Evolutionary conservation across 2,888 invertebrate genomes (phyloP), one percentile per base, ranked within the genome.

Genomic region (Germaria angustata): DNA sequence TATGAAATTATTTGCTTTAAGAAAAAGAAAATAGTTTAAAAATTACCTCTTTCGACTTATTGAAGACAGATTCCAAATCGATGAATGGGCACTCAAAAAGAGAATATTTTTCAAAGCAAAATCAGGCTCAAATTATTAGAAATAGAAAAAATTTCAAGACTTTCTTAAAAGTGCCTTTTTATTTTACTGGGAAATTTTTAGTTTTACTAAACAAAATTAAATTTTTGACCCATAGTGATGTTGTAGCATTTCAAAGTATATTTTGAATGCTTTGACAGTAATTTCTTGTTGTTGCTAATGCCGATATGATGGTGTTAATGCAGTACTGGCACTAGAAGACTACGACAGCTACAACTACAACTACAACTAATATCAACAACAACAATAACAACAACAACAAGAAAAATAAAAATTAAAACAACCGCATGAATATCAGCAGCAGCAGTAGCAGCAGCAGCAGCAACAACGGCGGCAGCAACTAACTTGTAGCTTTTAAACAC

Each of bases 221-320:
- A 59, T 61, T 24, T 5, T 0, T 39, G 5, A 9, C 22, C 69
- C 69, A 72, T n/a, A 65, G 72, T 79, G 72, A n/a, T 55, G 36
- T 28, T 75, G 69, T 66, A 82, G 39, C 75, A 79, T 79, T 79
- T 82, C 46, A 82, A 79, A 72, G 71, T 66, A 36, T 61, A 68
- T 49, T 71, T 66, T 72, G 36, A 81, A 72, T 66, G 66, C 75
- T 57, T 55, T 75, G 78, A 77, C 80, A 77, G 79, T 73, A 77
- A 84, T 81, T 79, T 76, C 55, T 80, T 80, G 76, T 76, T 80
- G 75, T 77, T 78, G 77, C 73, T 78, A 63, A 59, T 68, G 77
- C 63, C 53, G 57, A 41, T n/a, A n/a, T 63, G 65, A 65, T 72
- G 61, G 73, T 75, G 63, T 61, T 78, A 76, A 71, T 66, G 63